Evolutionary conservation across 2,888 invertebrate genomes (phyloP).

Genomic region (Ormyrus pomaceus): DNA sequence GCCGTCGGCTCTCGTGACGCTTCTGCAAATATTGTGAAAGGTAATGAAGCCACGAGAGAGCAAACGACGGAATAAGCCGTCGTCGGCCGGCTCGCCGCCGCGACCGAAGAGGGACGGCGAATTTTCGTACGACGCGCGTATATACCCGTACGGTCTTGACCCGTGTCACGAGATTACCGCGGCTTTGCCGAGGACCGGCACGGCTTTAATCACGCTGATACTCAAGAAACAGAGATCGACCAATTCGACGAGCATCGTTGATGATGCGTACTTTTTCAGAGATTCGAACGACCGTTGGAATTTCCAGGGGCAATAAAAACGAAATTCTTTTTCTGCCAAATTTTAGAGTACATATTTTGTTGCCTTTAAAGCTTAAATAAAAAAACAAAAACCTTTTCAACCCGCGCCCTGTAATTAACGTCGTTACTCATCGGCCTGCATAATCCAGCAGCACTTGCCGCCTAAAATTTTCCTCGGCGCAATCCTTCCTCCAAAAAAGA

Average conservation of each 20-base stretch:
- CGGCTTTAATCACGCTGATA: conserved; percentile 42
- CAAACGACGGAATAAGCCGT: conserved; percentile 64
- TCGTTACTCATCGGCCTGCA: too few relatives aligned
- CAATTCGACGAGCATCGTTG: too few relatives aligned
- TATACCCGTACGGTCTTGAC: conserved; percentile 59
- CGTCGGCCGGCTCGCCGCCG: conserved; percentile 15
- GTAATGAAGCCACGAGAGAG: conserved; percentile 72
- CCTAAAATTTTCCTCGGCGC: too few relatives aligned
- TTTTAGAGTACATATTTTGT: not conserved
- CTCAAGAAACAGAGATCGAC: too few relatives aligned
- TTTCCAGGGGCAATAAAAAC: not conserved
- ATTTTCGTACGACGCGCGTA: conserved; percentile 57
- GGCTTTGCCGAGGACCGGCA: conserved; percentile 56
- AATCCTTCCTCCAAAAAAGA: too few relatives aligned
- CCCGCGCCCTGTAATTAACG: too few relatives aligned
- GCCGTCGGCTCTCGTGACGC: conserved; percentile 63
- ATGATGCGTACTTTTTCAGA: not conserved
- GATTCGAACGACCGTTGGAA: not conserved
- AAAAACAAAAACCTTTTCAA: not conserved
- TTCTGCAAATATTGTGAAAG: conserved; percentile 74
- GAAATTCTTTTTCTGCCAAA: not conserved
- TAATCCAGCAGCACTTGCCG: too few relatives aligned
- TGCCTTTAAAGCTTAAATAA: not conserved
- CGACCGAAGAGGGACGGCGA: conserved; percentile 38
- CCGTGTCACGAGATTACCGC: conserved; percentile 70